Base-by-base conservation (phyloP, 2,113 vertebrate genomes). In the Phycodurus eques region DNA sequence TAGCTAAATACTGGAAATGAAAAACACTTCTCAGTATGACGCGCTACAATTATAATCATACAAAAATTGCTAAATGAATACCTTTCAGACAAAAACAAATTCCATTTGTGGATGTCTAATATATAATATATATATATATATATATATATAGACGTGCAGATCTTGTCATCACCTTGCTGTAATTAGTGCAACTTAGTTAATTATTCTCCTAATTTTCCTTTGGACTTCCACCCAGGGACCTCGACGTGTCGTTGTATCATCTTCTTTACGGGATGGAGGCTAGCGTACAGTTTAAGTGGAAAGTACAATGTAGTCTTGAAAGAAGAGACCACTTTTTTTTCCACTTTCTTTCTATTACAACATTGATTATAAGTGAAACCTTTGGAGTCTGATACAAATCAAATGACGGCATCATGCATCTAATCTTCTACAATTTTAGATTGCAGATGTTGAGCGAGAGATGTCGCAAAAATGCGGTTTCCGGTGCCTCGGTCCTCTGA, bases 401-500 rank as follows among this genome's bases (percentile, higher is more conserved):
- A 8, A 17, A 35, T 33, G 20, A 51, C 20, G 49, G n/a, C 44
- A 17, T 14, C 44, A 67, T 51, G 13, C 46, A 7, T 20, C 62
- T 42, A 44, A 13, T 51, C 22, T 51, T 54, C 5, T 8, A 47
- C 42, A 31, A 47, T 0, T 62, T 64, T 39, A 0, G 12, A 31
- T 76, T 65, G 31, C 64, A 75, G 62, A 13, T 64, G 27, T 35
- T 5, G 42, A 2, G 11, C 22, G 77, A 33, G 7, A n/a, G 14
- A 9, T 0, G 3, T 4, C 67, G 14, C 78, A 83, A 39, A 51
- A 0, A 0, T 93, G 91, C 46, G 5, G 71, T 66, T 0, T 0
- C 1, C 8, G 0, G 20, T 92, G 76, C 53, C 60, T 78, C 43
- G 88, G 87, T 2, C 88, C 87, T 0, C 82, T 96, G 0, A 83